phyloP scores from a whole-genome alignment of 2,113 vertebrate species.

The Leptocoma aspasia region DNA sequence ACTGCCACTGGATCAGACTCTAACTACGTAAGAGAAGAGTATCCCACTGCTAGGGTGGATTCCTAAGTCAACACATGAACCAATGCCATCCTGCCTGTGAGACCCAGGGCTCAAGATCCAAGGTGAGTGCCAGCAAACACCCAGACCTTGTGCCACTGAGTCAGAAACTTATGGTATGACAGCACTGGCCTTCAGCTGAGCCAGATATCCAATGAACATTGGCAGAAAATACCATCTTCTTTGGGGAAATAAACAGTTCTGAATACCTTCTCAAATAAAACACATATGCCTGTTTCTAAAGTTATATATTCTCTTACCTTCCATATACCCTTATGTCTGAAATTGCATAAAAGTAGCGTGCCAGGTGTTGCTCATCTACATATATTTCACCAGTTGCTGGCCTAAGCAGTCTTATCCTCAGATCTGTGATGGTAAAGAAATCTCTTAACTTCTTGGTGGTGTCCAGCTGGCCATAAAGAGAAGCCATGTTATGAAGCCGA shows the following conservation, averaged over 20 bases:
- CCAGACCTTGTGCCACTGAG: not conserved
- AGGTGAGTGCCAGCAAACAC: not conserved
- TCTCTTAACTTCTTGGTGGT: constrained; percentile 98
- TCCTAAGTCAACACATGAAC: not conserved
- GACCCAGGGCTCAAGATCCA: not conserved
- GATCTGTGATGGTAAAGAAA: constrained; percentile 98
- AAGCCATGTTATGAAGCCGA: constrained; percentile 96
- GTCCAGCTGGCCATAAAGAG: constrained; percentile 96
- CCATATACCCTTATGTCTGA: constrained; percentile 97
- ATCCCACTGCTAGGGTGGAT: not conserved
- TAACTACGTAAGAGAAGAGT: not conserved
- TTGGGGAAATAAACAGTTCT: not conserved
- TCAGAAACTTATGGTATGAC: not conserved
- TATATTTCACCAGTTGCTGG: constrained; percentile 94
- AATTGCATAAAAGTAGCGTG: constrained; percentile 97
- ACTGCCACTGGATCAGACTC: not conserved
- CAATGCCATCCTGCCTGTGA: not conserved
- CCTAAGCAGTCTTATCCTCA: constrained; percentile 90
- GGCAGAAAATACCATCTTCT: not conserved
- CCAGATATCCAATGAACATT: not conserved
- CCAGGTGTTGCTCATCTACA: constrained; percentile 91
- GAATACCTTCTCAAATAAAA: not conserved
- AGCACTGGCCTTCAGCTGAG: not conserved
- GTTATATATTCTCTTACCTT: constrained; percentile 82
- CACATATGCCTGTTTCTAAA: not conserved